These are phyloP conservation scores for Acrocephalus arundinaceus DNA, from an alignment of 2,113 vertebrate species.

Conservation along the genomic window DNA sequence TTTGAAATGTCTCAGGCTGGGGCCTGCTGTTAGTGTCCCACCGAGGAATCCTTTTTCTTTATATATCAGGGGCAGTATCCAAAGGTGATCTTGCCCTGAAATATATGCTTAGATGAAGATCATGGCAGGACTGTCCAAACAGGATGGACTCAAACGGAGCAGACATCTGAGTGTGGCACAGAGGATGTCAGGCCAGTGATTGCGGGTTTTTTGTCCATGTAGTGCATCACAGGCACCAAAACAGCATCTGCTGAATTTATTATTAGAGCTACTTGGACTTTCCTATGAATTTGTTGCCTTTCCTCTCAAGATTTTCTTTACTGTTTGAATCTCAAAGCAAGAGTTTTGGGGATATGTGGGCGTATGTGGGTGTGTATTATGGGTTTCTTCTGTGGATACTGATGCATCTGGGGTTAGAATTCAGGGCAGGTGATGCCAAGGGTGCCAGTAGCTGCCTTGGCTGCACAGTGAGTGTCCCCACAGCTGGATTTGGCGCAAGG, in stretches of 20 bases:
- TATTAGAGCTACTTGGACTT: not conserved
- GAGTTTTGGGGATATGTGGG: not conserved
- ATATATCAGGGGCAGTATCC: not conserved
- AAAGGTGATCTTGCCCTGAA: not conserved
- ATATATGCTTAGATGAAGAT: not conserved
- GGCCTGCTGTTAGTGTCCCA: not conserved
- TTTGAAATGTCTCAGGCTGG: not conserved
- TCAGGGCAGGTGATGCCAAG: not conserved
- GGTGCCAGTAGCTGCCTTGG: not conserved
- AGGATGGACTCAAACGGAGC: not conserved
- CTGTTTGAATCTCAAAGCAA: not conserved
- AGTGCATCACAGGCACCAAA: not conserved
- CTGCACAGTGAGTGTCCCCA: not conserved
- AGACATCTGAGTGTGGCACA: not conserved
- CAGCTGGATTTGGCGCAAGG: not conserved
- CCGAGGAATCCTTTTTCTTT: not conserved
- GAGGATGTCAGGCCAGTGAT: not conserved
- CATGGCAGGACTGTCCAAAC: not conserved
- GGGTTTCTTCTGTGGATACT: not conserved
- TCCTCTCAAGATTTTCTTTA: not conserved
- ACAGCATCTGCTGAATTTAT: not conserved
- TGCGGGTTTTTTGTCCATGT: not conserved
- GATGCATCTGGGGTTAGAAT: not conserved
- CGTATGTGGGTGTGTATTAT: not conserved
- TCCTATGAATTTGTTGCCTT: not conserved